Conservation (phyloP, 1,140 invertebrate genomes). For the Cotesia glomerata region DNA sequence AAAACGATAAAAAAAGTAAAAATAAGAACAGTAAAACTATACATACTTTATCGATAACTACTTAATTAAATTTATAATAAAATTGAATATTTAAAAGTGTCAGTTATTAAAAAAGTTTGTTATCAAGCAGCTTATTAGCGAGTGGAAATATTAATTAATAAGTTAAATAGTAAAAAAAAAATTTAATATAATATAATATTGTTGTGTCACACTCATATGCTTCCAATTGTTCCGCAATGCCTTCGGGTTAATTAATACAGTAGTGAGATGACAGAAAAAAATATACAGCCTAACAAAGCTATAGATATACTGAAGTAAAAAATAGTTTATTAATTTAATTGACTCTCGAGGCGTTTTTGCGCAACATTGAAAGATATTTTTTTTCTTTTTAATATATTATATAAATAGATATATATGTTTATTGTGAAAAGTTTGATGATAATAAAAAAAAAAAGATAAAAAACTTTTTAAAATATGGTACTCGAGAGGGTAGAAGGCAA, state of each 20-base stretch:
- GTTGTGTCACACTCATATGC: neutral
- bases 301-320: neutral
- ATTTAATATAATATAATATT: neutral
- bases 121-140: neutral
- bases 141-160: neutral
- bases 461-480: slow-evolving; percentile 17
- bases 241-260: neutral
- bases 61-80: too few species aligned
- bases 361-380: neutral
- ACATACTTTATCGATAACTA: too few species aligned
- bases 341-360: neutral
- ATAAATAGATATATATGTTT: neutral
- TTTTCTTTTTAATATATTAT: neutral
- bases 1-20: neutral
- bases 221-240: neutral
- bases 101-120: neutral
- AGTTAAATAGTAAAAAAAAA: neutral
- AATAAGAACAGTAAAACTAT: neutral
- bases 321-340: neutral
- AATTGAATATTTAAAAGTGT: too few species aligned
- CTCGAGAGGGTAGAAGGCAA: slow-evolving; percentile 7
- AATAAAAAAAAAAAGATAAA: neutral
- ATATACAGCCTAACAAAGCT: neutral
- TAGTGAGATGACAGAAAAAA: neutral
- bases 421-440: neutral